Evolutionary conservation across 2,113 vertebrate genomes (phyloP), one percentile per base, ranked within the genome.

Genomic region (Arizona elegans): DNA sequence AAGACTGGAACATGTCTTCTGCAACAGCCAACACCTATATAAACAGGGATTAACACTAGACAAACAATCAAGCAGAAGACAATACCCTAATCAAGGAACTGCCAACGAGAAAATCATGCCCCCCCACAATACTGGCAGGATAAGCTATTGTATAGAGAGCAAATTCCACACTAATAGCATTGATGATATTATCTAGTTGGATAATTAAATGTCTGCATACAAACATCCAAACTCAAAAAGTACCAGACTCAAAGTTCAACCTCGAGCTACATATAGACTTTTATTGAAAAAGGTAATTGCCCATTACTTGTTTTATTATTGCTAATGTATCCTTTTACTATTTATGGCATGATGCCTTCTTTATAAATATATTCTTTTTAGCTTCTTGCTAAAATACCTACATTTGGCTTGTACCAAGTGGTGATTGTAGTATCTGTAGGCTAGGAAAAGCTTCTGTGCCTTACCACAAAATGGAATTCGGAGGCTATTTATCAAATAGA

Each of bases 351-450:
- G 38, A 90, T 23, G 13, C 54, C 86, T 62, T 54, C 58, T 86
- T 59, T 91, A 81, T 87, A 91, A 59, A 91, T 91, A 91, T 24
- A 86, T 50, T 62, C 47, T 59, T 11, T 91, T 86, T 13, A 52
- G 86, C 85, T 92, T 62, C 85, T 86, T 87, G 5, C 85, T 87
- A 23, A 92, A 87, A 47, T 81, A 59, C 13, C 17, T 13, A 5
- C 86, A 52, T 92, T 92, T 62, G 86, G 91, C 85, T 92, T 87
- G 17, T 91, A 56, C 91, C 38, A 87, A 92, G 29, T 86, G 43
- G 58, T 87, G 47, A 29, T 62, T 65, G 56, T 6, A 12, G 91
- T 43, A 62, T 87, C 29, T 50, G 56, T 19, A 62, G 47, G 91
- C 56, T 86, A 65, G 56, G 56, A 92, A 62, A 29, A 50, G 52